Evolutionary conservation across 2,113 vertebrate species (phyloP), one percentile per base, ranked within the genome.

Genomic region (Azemiops feae): DNA sequence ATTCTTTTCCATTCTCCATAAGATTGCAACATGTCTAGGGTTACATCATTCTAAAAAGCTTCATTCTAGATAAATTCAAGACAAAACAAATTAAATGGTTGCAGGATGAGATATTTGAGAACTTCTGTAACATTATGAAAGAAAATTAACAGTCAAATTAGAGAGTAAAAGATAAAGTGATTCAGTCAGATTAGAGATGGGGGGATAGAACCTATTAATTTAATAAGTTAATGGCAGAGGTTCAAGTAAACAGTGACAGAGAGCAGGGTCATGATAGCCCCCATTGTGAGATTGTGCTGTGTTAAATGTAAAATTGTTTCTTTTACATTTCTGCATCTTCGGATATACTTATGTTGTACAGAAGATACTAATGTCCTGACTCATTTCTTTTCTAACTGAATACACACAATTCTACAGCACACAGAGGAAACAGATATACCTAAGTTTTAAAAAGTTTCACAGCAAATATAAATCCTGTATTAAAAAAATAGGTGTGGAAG

Each of bases 401-500:
- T 74, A 95, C 93, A 91, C 95, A 91, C 0, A 93, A 92, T 93
- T 95, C 93, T 92, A 7, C 91, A 93, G 89, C 93, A 81, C 95
- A 95, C 91, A 94, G 93, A 95, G 94, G 93, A 93, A 96, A 95
- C 93, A 96, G n/a, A 91, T 88, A 92, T 93, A 88, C 89, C 81
- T 0, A 0, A 92, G 92, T 43, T 81, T 30, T 89, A 95, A 95
- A 95, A 64, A 64, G 95, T 92, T 39, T 81, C 74, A 97, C 96
- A 96, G 95, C 57, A 95, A 96, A 93, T 92, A 10, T 4, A 39
- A 58, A 91, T 57, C 91, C 93, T 93, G 92, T 95, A 93, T 93
- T 95, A 95, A 96, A 96, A 93, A 95, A 55, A 43, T 27, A 88
- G 57, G 95, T 88, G 93, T 96, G 96, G 95, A 96, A 94, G 96